Evolutionary conservation across 37 sponge, comb jelly and placozoan genomes (phyloP).

Genomic region (Beroe ovata): DNA sequence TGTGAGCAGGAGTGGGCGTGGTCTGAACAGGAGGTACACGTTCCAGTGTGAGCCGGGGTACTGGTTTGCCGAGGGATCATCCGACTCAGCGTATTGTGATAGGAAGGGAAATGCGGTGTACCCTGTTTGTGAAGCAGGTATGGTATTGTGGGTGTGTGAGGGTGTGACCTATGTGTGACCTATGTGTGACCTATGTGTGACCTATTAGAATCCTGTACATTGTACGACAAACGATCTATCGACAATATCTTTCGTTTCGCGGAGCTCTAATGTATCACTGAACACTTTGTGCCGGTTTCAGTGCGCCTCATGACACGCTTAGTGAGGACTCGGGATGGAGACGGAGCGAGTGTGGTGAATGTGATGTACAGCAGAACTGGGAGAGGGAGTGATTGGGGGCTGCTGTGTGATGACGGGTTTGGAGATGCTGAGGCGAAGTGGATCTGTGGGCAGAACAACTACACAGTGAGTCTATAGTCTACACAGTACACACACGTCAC

Average conservation of each 20-base stretch:
- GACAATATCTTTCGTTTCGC: background rate
- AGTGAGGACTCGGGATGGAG: background rate
- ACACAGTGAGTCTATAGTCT: background rate
- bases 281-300: too few relatives aligned
- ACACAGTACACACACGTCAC: too few relatives aligned
- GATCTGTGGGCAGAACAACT: background rate
- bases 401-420: constrained; percentile 41
- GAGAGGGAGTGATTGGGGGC: background rate
- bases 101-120: background rate
- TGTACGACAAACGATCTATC: too few relatives aligned
- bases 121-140: background rate
- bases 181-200: too few relatives aligned
- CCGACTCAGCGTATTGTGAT: background rate
- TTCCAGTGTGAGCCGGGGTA: background rate
- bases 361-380: background rate
- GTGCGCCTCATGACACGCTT: background rate
- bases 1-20: background rate
- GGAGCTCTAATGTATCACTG: too few relatives aligned
- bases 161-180: too few relatives aligned
- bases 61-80: background rate
- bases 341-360: background rate
- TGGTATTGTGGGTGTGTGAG: too few relatives aligned
- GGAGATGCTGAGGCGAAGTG: background rate
- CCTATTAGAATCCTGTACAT: too few relatives aligned
- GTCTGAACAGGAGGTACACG: background rate